Evolutionary conservation across 2,888 invertebrate species (phyloP).

Genomic region (Tryphoninae sp.): DNA sequence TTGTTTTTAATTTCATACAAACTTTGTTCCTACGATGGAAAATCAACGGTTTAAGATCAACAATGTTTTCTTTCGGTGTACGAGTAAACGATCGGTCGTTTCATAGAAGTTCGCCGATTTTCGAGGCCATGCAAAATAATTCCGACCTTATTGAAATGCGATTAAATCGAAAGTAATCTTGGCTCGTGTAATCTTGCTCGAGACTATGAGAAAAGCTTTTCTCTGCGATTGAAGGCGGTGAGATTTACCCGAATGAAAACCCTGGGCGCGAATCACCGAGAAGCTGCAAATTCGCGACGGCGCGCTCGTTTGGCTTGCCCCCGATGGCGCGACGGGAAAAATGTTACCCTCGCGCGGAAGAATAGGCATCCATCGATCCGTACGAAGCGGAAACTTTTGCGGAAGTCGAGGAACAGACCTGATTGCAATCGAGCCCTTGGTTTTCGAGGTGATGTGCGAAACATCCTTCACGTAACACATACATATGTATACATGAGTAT

Average conservation of each 20-base stretch:
- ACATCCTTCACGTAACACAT: conserved; percentile 6
- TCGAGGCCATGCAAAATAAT: too few relatives aligned
- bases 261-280: conserved; percentile 29
- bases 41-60: too few relatives aligned
- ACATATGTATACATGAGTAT: neutral
- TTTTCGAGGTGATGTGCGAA: conserved; percentile 66
- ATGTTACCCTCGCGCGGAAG: conserved; percentile 33
- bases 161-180: neutral
- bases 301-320: conserved; percentile 12
- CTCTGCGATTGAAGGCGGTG: neutral
- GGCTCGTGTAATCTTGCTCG: neutral
- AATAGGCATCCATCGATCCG: conserved; percentile 63
- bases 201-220: neutral
- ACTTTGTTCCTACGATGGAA: too few relatives aligned
- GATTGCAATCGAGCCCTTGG: conserved; percentile 78
- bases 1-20: too few relatives aligned
- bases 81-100: too few relatives aligned
- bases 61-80: too few relatives aligned
- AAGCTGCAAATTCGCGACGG: conserved; percentile 35
- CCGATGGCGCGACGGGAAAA: conserved; percentile 9
- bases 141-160: too few relatives aligned
- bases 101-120: too few relatives aligned
- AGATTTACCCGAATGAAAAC: conserved; percentile 17
- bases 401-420: conserved; percentile 75
- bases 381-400: conserved; percentile 64